Evolutionary conservation across 2,797 vertebrate genomes (phyloP), one percentile per base, ranked within the genome.

Genomic region (Malacoraja senta): DNA sequence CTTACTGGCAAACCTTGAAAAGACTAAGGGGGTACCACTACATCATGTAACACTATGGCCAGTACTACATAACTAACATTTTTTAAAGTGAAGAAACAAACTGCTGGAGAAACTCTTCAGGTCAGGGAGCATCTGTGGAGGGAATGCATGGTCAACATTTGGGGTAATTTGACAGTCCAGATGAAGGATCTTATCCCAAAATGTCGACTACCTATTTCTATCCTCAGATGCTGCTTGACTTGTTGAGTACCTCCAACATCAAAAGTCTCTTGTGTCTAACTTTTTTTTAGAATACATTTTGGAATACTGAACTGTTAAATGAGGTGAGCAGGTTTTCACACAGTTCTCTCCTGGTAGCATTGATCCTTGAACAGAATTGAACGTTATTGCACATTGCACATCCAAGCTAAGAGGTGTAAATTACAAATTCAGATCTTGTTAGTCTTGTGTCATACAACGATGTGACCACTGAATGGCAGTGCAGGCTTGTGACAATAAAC

Each of bases 391-490:
- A 74, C 71, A 65, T 68, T 88, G n/a, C 32, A 65, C 32, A 79
- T 79, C 17, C 1, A 79, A 35, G 15, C 32, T 13, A 79, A 88
- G 32, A 65, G 29, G 4, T 32, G 81, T 1, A 35, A 83, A 3
- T 53, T 29, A 12, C 4, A 24, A 17, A 19, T 44, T 12, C 79
- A 61, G 3, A 61, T 10, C 44, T 61, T 68, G 8, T 21, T 68
- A 35, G 68, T 88, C 17, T 13, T 71, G 38, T 91, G 90, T 72
- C 35, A 91, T 74, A 53, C 17, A 71, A 7, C 35, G 24, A 35
- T n/a, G 68, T 74, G 63, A 88, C 80, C 63, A 26, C 94, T 13
- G 63, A 0, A 93, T 93, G 93, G 24, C 94, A 1, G 94, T 0
- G 72, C 29, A 38, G 93, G 21, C 21, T 38, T 74, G 38, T 29